Evolutionary conservation across 2,888 invertebrate genomes (phyloP), one percentile per base, ranked within the genome.

Genomic region (Trimorus sp.): DNA sequence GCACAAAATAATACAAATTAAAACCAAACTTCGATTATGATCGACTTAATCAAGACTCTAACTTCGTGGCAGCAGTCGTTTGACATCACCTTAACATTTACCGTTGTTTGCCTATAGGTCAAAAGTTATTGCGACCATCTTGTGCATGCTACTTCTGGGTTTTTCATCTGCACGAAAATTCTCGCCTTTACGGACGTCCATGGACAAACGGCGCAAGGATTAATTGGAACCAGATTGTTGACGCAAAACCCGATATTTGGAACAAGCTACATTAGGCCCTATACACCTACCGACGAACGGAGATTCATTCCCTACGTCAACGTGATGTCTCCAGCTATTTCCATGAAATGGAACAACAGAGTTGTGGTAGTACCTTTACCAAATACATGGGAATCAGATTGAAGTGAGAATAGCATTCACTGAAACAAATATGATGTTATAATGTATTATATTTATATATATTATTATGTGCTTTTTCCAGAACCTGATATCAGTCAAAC

Each of bases 51-150:
- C n/a, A n/a, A n/a, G n/a, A n/a, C n/a, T n/a, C n/a, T n/a, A n/a
- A n/a, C n/a, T n/a, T n/a, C n/a, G n/a, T n/a, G n/a, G n/a, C n/a
- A n/a, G n/a, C n/a, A n/a, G n/a, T n/a, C n/a, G n/a, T n/a, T n/a
- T n/a, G n/a, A n/a, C n/a, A n/a, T n/a, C n/a, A n/a, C n/a, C n/a
- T n/a, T n/a, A n/a, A n/a, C n/a, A n/a, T n/a, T n/a, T n/a, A n/a
- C n/a, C n/a, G n/a, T n/a, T n/a, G n/a, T n/a, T n/a, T n/a, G n/a
- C n/a, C n/a, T n/a, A n/a, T n/a, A n/a, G n/a, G 7, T 14, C 37
- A n/a, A 51, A 51, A 51, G 65, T 16, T 65, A 51, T 38, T 65
- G 65, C 16, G 53, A 65, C 51, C 40, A 65, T 14, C 16, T 65
- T 7, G 65, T 53, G 8, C 15, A 65, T 15, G 14, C 65, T 9